Conservation (phyloP, 2,113 vertebrate species). For the Dipodomys merriami region DNA sequence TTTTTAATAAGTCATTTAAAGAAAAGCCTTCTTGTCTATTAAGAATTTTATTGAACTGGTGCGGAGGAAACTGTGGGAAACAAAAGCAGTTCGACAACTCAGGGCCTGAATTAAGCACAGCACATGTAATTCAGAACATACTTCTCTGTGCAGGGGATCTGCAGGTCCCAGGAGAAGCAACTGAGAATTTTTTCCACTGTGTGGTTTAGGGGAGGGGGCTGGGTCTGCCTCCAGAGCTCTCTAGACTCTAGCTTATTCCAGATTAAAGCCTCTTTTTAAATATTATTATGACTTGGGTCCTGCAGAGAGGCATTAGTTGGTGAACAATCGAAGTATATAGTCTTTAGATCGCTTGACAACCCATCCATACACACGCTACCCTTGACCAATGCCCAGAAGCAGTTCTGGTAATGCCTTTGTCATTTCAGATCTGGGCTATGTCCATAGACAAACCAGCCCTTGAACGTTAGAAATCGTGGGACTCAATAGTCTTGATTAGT, state of each 20-base stretch:
- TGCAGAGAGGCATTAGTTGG: background rate
- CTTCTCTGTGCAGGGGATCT: background rate
- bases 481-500: conserved; percentile 8
- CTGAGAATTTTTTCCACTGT: background rate
- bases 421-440: conserved; percentile 39
- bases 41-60: conserved; percentile 19
- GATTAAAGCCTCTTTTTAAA: background rate
- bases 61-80: conserved; percentile 8
- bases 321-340: background rate
- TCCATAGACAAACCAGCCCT: background rate
- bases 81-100: background rate
- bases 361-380: background rate
- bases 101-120: background rate
- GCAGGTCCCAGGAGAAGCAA: background rate
- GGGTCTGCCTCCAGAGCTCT: background rate
- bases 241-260: background rate
- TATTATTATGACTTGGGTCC: background rate
- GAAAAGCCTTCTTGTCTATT: conserved; percentile 9
- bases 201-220: background rate
- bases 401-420: conserved; percentile 46
- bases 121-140: background rate
- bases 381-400: background rate
- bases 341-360: background rate
- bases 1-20: background rate
- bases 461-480: conserved; percentile 35